These are phyloP conservation scores for Apogon talboti DNA, from an alignment of 2,797 vertebrate species.

Conservation along the genomic window DNA sequence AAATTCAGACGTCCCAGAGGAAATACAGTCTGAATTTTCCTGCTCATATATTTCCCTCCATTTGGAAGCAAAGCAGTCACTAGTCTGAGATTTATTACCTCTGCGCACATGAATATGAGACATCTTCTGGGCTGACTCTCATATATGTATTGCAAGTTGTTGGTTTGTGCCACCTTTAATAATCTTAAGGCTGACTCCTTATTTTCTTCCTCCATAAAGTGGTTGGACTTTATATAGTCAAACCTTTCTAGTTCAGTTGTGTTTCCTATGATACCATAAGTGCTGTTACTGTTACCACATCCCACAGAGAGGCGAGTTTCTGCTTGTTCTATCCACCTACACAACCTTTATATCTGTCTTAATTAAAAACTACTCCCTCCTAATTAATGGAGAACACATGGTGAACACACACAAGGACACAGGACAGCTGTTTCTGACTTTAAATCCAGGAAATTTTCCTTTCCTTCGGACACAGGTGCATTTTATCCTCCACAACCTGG, in stretches of 20 bases:
- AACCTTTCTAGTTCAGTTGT: no score
- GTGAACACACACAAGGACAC: conserved; percentile 48
- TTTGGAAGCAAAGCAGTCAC: conserved; percentile 14
- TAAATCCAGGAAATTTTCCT: conserved; percentile 23
- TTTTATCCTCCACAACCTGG: conserved; percentile 17
- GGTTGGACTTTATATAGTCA: no score
- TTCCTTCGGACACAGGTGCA: conserved; percentile 51
- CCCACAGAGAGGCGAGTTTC: conserved; percentile 24
- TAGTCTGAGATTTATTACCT: conserved; percentile 12
- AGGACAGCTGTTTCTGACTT: conserved; percentile 64
- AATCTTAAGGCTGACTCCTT: not conserved
- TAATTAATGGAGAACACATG: conserved; percentile 52
- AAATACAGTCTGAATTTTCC: conserved; percentile 6
- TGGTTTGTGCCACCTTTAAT: not conserved
- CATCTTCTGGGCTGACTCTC: conserved; percentile 2
- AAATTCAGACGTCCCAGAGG: conserved; percentile 14
- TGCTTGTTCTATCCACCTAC: conserved; percentile 35
- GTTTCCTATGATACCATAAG: no score
- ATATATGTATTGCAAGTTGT: not conserved
- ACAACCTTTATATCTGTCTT: conserved; percentile 43
- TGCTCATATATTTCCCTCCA: conserved; percentile 2
- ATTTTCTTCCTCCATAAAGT: no score
- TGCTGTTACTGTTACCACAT: no score
- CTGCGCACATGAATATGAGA: not conserved
- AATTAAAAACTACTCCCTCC: conserved; percentile 35